These are phyloP conservation scores for Heliocidaris erythrogramma DNA, from an alignment of 35 echinoderm and acorn worm species.

Conservation along the genomic window DNA sequence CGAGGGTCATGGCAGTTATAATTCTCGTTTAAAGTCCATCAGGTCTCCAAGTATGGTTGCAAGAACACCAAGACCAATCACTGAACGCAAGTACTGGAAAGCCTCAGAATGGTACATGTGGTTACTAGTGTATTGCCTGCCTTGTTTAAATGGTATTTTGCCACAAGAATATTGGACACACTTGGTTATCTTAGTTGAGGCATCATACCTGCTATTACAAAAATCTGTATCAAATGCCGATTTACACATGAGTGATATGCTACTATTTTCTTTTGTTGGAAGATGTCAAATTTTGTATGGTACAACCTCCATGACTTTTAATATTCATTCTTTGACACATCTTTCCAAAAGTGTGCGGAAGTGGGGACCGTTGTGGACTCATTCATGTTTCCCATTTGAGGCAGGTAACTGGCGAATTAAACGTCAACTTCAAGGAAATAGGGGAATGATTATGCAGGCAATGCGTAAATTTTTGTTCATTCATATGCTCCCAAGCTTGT, in stretches of 20 bases:
- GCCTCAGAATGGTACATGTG: too few relatives aligned
- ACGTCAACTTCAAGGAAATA: slow-evolving; percentile 48
- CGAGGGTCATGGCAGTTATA: neutral
- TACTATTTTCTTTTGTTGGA: slow-evolving; percentile 54
- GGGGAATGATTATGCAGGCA: slow-evolving; percentile 56
- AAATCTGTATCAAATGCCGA: slow-evolving; percentile 56
- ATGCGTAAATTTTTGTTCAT: slow-evolving; percentile 60
- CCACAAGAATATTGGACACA: slow-evolving; percentile 50
- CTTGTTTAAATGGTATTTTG: slow-evolving; percentile 54
- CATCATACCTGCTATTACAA: slow-evolving; percentile 59
- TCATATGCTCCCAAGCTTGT: slow-evolving; percentile 30
- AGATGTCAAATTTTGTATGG: slow-evolving; percentile 68
- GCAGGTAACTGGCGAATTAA: slow-evolving; percentile 53
- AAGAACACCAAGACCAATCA: neutral
- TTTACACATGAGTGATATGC: slow-evolving; percentile 46
- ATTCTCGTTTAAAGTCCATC: neutral
- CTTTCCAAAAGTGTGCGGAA: slow-evolving; percentile 52
- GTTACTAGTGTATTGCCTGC: slow-evolving; percentile 53
- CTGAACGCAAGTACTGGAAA: slow-evolving; percentile 63
- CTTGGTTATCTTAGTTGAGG: slow-evolving; percentile 51
- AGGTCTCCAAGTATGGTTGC: neutral
- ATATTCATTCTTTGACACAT: slow-evolving; percentile 66
- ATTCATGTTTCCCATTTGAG: slow-evolving; percentile 82
- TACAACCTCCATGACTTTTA: slow-evolving; percentile 55
- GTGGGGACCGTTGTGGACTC: slow-evolving; percentile 80